Evolutionary conservation across 2,797 vertebrate genomes (phyloP).

Genomic region (Podargus strigoides): DNA sequence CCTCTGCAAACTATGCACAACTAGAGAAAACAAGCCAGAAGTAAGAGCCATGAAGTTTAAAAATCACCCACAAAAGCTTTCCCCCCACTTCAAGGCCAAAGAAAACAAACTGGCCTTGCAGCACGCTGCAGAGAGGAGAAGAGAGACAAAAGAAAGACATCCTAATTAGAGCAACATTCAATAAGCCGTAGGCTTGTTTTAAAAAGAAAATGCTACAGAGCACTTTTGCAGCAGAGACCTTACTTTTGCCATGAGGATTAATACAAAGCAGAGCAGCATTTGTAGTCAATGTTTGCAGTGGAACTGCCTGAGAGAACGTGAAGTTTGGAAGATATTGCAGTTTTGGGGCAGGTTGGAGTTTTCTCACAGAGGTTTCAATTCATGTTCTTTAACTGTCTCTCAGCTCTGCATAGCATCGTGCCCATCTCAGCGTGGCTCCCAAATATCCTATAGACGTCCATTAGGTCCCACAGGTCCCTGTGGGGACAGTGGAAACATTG

Average conservation of each 20-base stretch:
- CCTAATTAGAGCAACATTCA: slow-evolving; percentile 40
- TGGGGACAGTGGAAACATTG: background rate
- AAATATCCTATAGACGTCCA: background rate
- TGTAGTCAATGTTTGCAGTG: background rate
- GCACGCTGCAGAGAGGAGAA: background rate
- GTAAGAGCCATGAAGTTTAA: background rate
- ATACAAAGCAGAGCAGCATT: slow-evolving; percentile 4
- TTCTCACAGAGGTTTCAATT: background rate
- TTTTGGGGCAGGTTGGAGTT: background rate
- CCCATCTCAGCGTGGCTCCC: background rate
- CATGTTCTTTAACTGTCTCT: background rate
- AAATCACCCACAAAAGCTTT: background rate
- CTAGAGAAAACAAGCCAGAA: background rate
- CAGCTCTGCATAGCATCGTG: background rate
- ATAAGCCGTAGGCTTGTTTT: slow-evolving; percentile 27
- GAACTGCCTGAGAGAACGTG: background rate
- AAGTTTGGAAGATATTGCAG: background rate
- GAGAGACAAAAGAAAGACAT: background rate
- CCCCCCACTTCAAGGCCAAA: background rate
- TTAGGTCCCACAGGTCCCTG: background rate
- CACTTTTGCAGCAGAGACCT: slow-evolving; percentile 24
- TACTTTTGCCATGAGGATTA: slow-evolving; percentile 34
- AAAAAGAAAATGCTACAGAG: slow-evolving; percentile 52
- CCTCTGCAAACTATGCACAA: background rate
- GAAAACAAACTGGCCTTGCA: background rate